phyloP scores from a whole-genome alignment of 2,113 vertebrate genomes.

The Callionymus lyra region DNA sequence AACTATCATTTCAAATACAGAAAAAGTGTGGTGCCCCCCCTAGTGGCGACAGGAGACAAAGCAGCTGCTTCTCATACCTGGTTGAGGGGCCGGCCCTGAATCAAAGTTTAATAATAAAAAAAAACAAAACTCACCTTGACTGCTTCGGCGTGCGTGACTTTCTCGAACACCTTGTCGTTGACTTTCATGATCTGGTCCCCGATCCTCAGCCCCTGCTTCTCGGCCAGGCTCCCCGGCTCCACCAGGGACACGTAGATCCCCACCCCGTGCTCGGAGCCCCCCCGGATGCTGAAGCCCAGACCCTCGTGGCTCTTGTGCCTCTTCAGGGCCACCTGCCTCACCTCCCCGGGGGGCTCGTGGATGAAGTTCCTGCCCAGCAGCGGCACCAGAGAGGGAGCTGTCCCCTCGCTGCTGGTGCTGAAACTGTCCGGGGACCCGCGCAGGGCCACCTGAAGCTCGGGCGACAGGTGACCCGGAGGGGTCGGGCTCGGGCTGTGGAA shows the following conservation, averaged over 20 bases:
- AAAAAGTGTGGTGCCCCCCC: too few relatives aligned
- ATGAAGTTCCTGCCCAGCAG: slow-evolving; percentile 64
- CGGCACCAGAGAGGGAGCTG: slow-evolving; percentile 60
- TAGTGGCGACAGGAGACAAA: too few relatives aligned
- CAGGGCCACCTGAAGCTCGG: slow-evolving; percentile 49
- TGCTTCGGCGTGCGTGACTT: slow-evolving; percentile 86
- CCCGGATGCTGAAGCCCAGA: slow-evolving; percentile 94
- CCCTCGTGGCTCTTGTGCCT: slow-evolving; percentile 88
- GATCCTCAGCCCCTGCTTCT: slow-evolving; percentile 83
- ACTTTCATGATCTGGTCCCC: slow-evolving; percentile 94
- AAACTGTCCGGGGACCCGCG: slow-evolving; percentile 61
- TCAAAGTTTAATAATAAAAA: background rate
- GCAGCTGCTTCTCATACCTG: too few relatives aligned
- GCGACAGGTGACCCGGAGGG: slow-evolving; percentile 35
- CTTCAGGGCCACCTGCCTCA: slow-evolving; percentile 80
- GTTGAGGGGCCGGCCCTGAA: too few relatives aligned
- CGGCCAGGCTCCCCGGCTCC: slow-evolving; percentile 88
- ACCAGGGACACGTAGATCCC: slow-evolving; percentile 95
- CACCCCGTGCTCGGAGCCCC: slow-evolving; percentile 91
- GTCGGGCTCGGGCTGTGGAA: slow-evolving; percentile 45
- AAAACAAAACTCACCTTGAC: slow-evolving; percentile 75
- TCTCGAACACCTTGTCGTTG: slow-evolving; percentile 85
- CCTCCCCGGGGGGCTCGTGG: slow-evolving; percentile 68
- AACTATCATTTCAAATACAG: background rate
- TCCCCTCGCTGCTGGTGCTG: slow-evolving; percentile 68